phyloP scores from a whole-genome alignment of 23 tunicate genomes.

The Styela plicata region DNA sequence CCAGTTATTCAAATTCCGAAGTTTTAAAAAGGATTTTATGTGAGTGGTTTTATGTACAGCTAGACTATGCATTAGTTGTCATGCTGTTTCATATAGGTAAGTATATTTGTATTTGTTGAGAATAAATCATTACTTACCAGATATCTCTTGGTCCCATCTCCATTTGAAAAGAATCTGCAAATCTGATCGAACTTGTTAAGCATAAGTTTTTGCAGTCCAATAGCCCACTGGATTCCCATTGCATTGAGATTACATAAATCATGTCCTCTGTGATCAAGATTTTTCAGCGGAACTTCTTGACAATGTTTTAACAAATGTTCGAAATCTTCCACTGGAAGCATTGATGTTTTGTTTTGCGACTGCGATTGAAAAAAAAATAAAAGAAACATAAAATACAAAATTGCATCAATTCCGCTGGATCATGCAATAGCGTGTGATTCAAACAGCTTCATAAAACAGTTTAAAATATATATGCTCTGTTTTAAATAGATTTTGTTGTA shows the following conservation, averaged over 20 bases:
- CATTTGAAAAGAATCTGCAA: conserved; percentile 9
- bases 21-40: no score
- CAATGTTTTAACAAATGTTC: conserved; percentile 22
- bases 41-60: no score
- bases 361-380: not conserved
- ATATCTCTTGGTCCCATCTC: conserved; percentile 5
- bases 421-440: no score
- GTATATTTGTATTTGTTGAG: no score
- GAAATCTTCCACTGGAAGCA: conserved; percentile 16
- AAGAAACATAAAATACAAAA: no score
- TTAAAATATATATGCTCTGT: no score
- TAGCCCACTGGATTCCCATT: conserved; percentile 29
- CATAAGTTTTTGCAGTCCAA: conserved; percentile 14
- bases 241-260: conserved; percentile 3
- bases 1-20: no score
- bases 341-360: conserved; percentile 3
- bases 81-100: no score
- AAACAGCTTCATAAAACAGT: no score
- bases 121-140: conserved; percentile 1
- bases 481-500: no score
- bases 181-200: conserved; percentile 1
- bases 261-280: conserved; percentile 1
- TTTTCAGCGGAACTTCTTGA: conserved; percentile 14
- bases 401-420: no score
- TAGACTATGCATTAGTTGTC: no score